Evolutionary conservation across 92 coral and sea anemone species (phyloP), one percentile per base, ranked within the genome.

Genomic region (Porites evermanni): DNA sequence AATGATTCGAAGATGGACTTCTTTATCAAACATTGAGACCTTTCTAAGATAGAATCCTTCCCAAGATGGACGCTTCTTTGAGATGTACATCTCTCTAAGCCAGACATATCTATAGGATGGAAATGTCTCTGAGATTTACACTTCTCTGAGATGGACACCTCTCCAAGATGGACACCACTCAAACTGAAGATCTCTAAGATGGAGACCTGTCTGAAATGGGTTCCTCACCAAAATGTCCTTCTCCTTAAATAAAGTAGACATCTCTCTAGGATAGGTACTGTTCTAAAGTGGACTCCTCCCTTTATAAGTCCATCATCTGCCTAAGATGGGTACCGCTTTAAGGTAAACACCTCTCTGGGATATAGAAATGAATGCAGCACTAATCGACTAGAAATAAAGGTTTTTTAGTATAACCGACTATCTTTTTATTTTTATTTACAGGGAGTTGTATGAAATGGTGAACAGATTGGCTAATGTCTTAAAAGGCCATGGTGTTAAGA

Each of bases 401-500:
- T 29, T 29, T 29, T 29, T 29, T 29, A 4, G 32, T 29, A 29
- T 2, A 29, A 29, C 32, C 32, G 3, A 29, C 32, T 0, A 29
- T 38, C 47, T 56, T 8, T 56, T 56, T 56, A 56, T 58, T 53
- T 63, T 44, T 59, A 32, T n/a, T 59, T 78, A 14, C 79, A 97
- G 99, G 17, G 93, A 97, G 70, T 87, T 97, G 70, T 95, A 95
- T 64, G 94, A 91, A 87, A 97, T 95, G 98, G 94, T 96, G 7
- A 95, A 95, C 86, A 93, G 89, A 12, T 69, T 97, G 87, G 99
- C 98, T 8, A 97, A 97, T 82, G 91, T 94, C 64, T 16, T 97
- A 54, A 97, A 97, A 82, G 88, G 92, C 77, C 93, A 93, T 67
- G 98, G 99, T 7, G 91, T 97, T 44, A 97, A 88, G 92, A 97